Percentiles rank a stretch among this genome's conserved stretches.
Conservation (phyloP, 2,888 invertebrate genomes). For the Catocala sponsa region DNA sequence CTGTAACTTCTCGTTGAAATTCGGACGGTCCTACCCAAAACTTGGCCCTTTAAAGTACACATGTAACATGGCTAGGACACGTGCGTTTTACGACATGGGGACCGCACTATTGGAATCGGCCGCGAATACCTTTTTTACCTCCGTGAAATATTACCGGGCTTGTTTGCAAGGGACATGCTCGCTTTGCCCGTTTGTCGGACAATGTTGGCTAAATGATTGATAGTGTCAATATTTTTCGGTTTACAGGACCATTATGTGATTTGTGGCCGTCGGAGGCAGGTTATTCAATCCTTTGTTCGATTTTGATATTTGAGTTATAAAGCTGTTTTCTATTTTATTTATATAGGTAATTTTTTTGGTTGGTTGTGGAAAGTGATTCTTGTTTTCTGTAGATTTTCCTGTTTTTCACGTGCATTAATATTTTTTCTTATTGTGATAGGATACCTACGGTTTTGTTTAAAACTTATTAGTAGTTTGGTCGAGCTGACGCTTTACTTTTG, state of each 20-base stretch:
- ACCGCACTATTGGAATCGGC: constrained; percentile 77
- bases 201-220: constrained; percentile 65
- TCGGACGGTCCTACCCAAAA: constrained; percentile 83
- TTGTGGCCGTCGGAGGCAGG: constrained; percentile 53
- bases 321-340: constrained; percentile 16
- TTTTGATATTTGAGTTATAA: constrained; percentile 37
- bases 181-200: constrained; percentile 62
- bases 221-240: constrained; percentile 61
- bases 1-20: constrained; percentile 49
- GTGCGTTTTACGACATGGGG: constrained; percentile 83
- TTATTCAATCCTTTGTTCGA: constrained; percentile 48
- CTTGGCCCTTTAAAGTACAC: constrained; percentile 82
- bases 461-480: too few relatives aligned
- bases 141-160: constrained; percentile 57
- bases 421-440: too few relatives aligned
- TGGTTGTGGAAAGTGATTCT: background rate
- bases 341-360: constrained; percentile 8
- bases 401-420: too few relatives aligned
- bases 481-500: too few relatives aligned
- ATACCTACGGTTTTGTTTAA: too few relatives aligned
- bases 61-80: constrained; percentile 79
- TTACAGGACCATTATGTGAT: constrained; percentile 50
- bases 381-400: background rate
- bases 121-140: constrained; percentile 76
- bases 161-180: constrained; percentile 52